Evolutionary conservation across 2,797 vertebrate species (phyloP), one percentile per base, ranked within the genome.

Genomic region (Ciconia nigra): DNA sequence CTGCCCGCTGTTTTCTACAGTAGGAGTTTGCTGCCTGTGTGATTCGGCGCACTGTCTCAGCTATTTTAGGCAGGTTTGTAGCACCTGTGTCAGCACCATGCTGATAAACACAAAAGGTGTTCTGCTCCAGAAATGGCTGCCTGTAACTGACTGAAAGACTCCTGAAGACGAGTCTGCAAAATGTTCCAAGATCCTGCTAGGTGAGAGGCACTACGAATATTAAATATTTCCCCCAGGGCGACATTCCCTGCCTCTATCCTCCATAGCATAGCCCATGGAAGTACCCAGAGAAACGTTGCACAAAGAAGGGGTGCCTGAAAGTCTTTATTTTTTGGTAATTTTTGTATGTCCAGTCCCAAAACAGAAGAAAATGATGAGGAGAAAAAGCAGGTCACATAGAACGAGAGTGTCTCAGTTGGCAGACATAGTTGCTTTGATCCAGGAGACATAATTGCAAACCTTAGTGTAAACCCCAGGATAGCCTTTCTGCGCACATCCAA

Each of bases 401-500:
- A 55, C 0, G 0, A 57, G 52, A 59, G 24, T 3, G 7, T 59
- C 71, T 97, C 98, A 99, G 94, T 99, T 98, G 88, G 55, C 91
- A 12, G 92, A 35, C 0, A 99, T 98, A 74, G 90, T 98, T 6
- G 95, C 93, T 17, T 96, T 1, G 92, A 99, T 99, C 99, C 99
- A 99, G 72, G 98, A 87, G 81, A 97, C 54, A 19, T 99, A 98
- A 90, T 98, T 98, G 95, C 99, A 99, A 51, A 99, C 98, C 95
- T 98, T 98, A 35, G 98, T 99, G 97, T 99, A 99, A 91, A 99
- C 99, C 0, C 99, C 98, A 0, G 99, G 99, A 22, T 96, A 94
- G 81, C 98, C 93, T 19, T 70, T 97, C 87, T 91, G 96, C 44
- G 98, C 98, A 8, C 99, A 99, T 71, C 99, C 99, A 2, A 87